Base-by-base conservation (phyloP, 37 sponge, comb jelly and placozoan species). In the Axinella damicornis region DNA sequence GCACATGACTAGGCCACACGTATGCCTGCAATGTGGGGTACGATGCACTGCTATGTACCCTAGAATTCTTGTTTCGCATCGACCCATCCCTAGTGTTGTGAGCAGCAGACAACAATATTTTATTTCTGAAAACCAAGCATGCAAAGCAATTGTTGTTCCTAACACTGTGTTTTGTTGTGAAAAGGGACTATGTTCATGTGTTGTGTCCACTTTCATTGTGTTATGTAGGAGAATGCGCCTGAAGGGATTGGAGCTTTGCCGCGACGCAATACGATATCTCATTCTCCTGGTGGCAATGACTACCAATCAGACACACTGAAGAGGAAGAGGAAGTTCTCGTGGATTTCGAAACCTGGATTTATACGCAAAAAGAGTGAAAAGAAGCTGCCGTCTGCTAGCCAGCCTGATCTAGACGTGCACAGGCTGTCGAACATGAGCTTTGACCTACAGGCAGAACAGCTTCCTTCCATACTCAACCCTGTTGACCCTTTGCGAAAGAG, bases 241-340 rank as follows among this genome's bases (percentile, higher is more conserved):
- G 46, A 46, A 4, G 9, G 9, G 9, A 46, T 12, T 52, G 30
- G 22, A 22, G 9, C 19, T 14, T 73, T 28, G 38, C 53, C 53
- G 1, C 53, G 28, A 5, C 79, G 64, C 11, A 74, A 74, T 20
- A 74, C 75, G 17, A 33, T 66, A 17, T 22, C 63, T 64, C 37
- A 57, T 17, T 46, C 53, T 20, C 33, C 52, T 63, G 15, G 55
- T 14, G 86, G n/a, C n/a, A n/a, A 86, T 9, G 78, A 71, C 32
- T 69, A 71, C 58, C 22, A 41, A 15, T 60, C 76, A 21, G 86
- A 86, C 38, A 78, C 79, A 9, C 53, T 77, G 13, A 77, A 69
- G 63, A 69, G 84, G 28, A 65, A 78, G 19, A 53, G 71, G 16
- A 77, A 78, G 24, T 86, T 86, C 59, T 52, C 63, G 0, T 85